Evolutionary conservation across 2,797 vertebrate genomes (phyloP).

Genomic region (Orientallactaga sibirica): DNA sequence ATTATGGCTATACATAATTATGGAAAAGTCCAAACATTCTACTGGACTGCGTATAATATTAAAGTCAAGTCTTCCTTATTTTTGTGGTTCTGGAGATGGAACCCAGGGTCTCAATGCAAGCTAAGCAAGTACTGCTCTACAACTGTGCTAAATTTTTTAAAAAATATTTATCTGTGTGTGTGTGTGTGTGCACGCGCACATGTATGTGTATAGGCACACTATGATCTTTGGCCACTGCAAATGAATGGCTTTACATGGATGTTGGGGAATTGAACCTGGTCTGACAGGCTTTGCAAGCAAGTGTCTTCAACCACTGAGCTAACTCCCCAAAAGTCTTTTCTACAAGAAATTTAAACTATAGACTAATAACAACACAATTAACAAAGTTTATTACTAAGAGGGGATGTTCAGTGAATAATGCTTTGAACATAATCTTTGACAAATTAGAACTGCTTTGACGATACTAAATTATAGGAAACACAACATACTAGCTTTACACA

Average conservation of each 20-base stretch:
- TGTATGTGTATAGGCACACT: too few species aligned
- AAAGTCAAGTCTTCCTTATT: slow-evolving; percentile 18
- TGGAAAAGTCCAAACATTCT: slow-evolving; percentile 30
- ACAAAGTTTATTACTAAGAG: neutral
- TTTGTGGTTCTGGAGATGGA: neutral
- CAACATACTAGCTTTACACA: neutral
- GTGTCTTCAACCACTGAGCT: too few species aligned
- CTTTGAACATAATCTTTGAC: slow-evolving; percentile 24
- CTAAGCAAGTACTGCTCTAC: too few species aligned
- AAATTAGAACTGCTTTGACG: slow-evolving; percentile 42
- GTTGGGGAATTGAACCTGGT: too few species aligned
- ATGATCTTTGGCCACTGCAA: too few species aligned
- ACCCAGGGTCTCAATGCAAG: too few species aligned
- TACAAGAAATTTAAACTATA: slow-evolving; percentile 29
- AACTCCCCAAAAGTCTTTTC: neutral
- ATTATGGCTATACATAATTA: neutral
- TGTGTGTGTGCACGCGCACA: too few species aligned
- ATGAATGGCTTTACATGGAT: too few species aligned
- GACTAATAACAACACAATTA: neutral
- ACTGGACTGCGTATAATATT: slow-evolving; percentile 8
- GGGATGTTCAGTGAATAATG: neutral
- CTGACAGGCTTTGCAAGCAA: too few species aligned
- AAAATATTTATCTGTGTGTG: too few species aligned
- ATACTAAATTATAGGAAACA: slow-evolving; percentile 30
- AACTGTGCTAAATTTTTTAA: too few species aligned